Conservation (phyloP, 2,113 vertebrate species). For the Xenus cinereus region DNA sequence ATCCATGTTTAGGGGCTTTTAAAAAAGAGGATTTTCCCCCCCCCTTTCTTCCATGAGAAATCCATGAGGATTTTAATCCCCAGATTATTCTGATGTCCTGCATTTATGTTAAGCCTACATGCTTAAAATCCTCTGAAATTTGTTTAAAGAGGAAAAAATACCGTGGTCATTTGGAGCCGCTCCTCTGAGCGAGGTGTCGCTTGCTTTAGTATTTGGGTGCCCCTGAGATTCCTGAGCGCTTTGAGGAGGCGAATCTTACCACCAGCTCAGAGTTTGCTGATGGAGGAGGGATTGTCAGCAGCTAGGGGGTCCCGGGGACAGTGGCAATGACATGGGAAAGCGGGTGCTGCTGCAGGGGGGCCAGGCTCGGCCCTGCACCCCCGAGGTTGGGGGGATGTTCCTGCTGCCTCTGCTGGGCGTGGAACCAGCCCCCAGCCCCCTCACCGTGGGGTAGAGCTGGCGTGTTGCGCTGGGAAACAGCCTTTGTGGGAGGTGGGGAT, state of each 20-base stretch:
- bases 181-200: neutral
- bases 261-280: fast-evolving
- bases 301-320: neutral
- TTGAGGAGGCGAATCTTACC: neutral
- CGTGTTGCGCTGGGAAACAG: too few species aligned
- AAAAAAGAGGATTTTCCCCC: neutral
- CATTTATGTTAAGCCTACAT: neutral
- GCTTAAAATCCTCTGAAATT: neutral
- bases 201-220: fast-evolving
- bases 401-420: neutral
- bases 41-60: neutral
- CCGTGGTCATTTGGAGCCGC: neutral
- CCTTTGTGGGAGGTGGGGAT: neutral
- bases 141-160: neutral
- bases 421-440: neutral
- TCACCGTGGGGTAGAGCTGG: neutral
- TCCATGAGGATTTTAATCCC: slow-evolving; percentile 4
- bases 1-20: neutral
- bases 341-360: neutral
- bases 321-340: neutral
- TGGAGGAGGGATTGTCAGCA: neutral
- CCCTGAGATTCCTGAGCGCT: fast-evolving
- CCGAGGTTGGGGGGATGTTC: too few species aligned
- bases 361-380: neutral
- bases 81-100: neutral